Evolutionary conservation across 37 sponge, comb jelly and placozoan species (phyloP), one percentile per base, ranked within the genome.

Genomic region (Chondrilla cf. caribensis): DNA sequence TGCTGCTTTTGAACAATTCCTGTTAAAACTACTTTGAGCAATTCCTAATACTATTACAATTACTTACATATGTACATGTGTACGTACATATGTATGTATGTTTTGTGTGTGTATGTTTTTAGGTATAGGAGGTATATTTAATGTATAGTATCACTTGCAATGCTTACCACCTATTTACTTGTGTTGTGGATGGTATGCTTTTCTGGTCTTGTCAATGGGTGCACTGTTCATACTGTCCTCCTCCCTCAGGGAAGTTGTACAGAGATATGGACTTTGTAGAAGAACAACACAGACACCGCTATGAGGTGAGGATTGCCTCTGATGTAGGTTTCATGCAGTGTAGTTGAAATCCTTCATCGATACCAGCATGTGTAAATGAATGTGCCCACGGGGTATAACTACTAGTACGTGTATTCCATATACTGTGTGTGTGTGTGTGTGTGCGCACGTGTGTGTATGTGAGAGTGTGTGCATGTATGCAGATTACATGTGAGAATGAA

Each of bases 281-380:
- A 35, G 98, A 97, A 79, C 80, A 95, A 86, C 98, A 97, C 78
- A 82, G 98, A 70, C 98, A 97, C 70, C 85, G 98, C 39, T 97
- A 91, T 73, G 93, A 95, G 77, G 90, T 88, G 60, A n/a, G 60
- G 22, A 59, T 26, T 3, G 22, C 22, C 60, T 26, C 7, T 2
- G 3, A 26, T 59, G 25, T 59, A 26, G 25, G 25, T 59, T n/a
- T 59, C 25, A 26, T 59, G 7, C 60, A 26, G 60, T 59, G 60
- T 59, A 2, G 7, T n/a, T 26, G 25, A 26, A 3, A 2, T n/a
- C 4, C 22, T n/a, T n/a, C n/a, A n/a, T n/a, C n/a, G n/a, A n/a
- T n/a, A n/a, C n/a, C n/a, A n/a, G n/a, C n/a, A n/a, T n/a, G n/a
- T 29, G 64, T 62, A 22, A 19, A 22, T 26, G 25, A 5, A 62